Percentiles rank a stretch among this genome's conserved stretches.
These are phyloP conservation scores for Hofmannophila pseudospretella DNA, from an alignment of 2,888 invertebrate genomes.

Conservation along the genomic window DNA sequence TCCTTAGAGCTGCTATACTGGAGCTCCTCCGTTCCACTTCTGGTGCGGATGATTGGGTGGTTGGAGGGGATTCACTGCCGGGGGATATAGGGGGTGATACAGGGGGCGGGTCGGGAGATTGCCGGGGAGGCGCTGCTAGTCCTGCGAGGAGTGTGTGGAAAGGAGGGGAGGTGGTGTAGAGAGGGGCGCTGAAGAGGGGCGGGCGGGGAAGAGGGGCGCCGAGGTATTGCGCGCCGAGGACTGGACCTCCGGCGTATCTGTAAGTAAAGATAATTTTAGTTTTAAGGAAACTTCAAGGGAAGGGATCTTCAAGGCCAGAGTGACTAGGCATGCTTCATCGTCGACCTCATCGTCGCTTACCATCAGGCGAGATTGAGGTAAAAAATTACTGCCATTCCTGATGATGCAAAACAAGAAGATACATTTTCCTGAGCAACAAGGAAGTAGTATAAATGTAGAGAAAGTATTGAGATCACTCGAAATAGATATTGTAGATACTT, in stretches of 20 bases:
- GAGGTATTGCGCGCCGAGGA: slow-evolving; percentile 72
- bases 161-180: slow-evolving; percentile 79
- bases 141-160: slow-evolving; percentile 67
- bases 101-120: slow-evolving; percentile 61
- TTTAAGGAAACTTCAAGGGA: too few relatives aligned
- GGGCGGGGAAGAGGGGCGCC: slow-evolving; percentile 63
- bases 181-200: slow-evolving; percentile 79
- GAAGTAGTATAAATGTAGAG: too few relatives aligned
- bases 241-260: slow-evolving; percentile 60
- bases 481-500: too few relatives aligned
- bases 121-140: slow-evolving; percentile 67
- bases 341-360: too few relatives aligned
- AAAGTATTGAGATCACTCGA: too few relatives aligned
- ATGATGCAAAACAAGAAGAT: too few relatives aligned
- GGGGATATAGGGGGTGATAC: slow-evolving; percentile 77
- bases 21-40: slow-evolving; percentile 90
- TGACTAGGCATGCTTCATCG: too few relatives aligned
- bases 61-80: slow-evolving; percentile 72
- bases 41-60: slow-evolving; percentile 66
- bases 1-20: slow-evolving; percentile 90
- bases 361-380: too few relatives aligned
- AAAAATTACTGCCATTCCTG: too few relatives aligned
- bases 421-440: too few relatives aligned
- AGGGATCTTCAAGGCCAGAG: too few relatives aligned
- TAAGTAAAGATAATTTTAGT: slow-evolving; percentile 15